A percentile compares a stretch with the other conserved stretches of the same genome.
Conservation (phyloP, 2,888 invertebrate species). For the Amorpha juglandis region DNA sequence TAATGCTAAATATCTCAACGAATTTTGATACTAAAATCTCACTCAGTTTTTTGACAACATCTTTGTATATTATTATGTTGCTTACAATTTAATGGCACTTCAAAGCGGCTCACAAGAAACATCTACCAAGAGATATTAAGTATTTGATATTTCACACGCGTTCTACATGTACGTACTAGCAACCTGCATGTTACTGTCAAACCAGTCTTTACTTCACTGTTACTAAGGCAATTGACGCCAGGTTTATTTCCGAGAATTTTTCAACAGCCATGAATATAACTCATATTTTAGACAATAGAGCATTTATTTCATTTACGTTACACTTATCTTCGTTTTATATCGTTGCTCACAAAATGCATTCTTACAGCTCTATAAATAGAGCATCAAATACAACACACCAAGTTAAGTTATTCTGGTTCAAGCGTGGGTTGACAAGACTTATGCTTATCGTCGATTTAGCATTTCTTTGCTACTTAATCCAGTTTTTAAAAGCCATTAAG, state of each 20-base stretch:
- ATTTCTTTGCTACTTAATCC: constrained; percentile 81
- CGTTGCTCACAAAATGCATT: constrained; percentile 41
- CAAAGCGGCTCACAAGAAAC: constrained; percentile 8
- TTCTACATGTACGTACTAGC: neutral
- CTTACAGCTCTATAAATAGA: constrained; percentile 47
- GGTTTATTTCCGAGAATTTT: constrained; percentile 29
- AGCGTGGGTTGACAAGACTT: constrained; percentile 79
- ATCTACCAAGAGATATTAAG: constrained; percentile 15
- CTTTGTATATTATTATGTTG: neutral
- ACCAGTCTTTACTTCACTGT: constrained; percentile 20
- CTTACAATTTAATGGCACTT: constrained; percentile 9
- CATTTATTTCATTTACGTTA: constrained; percentile 41
- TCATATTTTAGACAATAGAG: constrained; percentile 43
- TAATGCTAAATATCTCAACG: neutral
- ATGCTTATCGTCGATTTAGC: constrained; percentile 80
- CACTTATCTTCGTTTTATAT: constrained; percentile 34
- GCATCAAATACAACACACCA: constrained; percentile 41
- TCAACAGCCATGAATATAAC: constrained; percentile 29
- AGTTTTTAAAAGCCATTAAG: constrained; percentile 78
- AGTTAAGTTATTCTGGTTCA: constrained; percentile 35
- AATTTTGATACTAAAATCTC: neutral
- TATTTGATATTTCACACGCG: constrained; percentile 24
- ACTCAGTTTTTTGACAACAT: neutral
- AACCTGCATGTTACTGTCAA: constrained; percentile 7
- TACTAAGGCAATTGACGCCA: constrained; percentile 23